Evolutionary conservation across 2,113 vertebrate genomes (phyloP).

Genomic region (Macaca mulatta): DNA sequence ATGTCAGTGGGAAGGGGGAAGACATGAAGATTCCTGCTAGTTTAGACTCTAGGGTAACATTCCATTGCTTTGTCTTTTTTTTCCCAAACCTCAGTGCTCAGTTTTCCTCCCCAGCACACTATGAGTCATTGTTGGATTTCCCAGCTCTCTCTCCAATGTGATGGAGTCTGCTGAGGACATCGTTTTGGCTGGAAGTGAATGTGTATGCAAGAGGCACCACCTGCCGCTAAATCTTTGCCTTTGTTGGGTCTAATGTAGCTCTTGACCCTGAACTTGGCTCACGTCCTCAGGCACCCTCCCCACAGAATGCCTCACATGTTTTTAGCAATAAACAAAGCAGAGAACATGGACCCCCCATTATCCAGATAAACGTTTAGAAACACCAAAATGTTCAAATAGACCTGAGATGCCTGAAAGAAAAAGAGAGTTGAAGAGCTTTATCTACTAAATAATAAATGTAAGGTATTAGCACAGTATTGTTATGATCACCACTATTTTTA

Average conservation of each 20-base stretch:
- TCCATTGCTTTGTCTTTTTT: neutral
- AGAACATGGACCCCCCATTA: neutral
- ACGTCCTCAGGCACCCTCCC: fast-evolving
- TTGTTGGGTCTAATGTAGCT: conserved; percentile 33
- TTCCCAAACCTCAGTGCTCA: neutral
- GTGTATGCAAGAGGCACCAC: conserved; percentile 34
- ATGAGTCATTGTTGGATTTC: conserved; percentile 64
- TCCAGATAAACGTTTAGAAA: neutral
- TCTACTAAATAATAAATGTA: neutral
- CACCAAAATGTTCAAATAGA: neutral
- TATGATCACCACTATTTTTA: neutral
- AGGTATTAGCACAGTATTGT: neutral
- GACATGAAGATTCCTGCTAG: neutral
- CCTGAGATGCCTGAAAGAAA: neutral
- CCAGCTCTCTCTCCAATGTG: neutral
- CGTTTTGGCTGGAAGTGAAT: conserved; percentile 36
- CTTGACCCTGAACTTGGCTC: neutral
- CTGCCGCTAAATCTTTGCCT: conserved; percentile 49
- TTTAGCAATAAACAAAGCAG: neutral
- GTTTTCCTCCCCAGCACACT: neutral
- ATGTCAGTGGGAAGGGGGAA: neutral
- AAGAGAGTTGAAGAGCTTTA: neutral
- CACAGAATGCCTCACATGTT: neutral
- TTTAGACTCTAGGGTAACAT: conserved; percentile 19
- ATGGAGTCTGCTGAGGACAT: conserved; percentile 48